Conservation (phyloP, 1,140 invertebrate species). For the Doryteuthis pealeii region DNA sequence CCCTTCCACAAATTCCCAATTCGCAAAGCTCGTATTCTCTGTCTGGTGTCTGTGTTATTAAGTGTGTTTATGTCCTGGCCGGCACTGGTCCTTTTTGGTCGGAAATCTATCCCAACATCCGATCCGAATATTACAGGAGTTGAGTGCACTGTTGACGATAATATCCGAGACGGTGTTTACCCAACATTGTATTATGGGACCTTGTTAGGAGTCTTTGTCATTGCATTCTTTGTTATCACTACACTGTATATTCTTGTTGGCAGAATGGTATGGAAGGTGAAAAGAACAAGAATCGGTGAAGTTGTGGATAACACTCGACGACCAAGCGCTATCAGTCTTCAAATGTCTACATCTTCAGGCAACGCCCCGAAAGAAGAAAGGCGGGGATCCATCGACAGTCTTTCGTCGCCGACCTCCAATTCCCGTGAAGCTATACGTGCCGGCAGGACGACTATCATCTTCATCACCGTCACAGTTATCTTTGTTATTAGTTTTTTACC, state of each 20-base stretch:
- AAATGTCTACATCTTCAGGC: not conserved
- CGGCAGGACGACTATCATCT: constrained; percentile 34
- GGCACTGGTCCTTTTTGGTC: constrained; percentile 2
- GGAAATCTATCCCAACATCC: not conserved
- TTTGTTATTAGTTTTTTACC: constrained; percentile 51
- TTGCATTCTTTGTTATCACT: not conserved
- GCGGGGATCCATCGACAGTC: not conserved
- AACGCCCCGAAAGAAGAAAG: not conserved
- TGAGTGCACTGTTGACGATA: constrained; percentile 6
- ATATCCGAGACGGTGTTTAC: not conserved
- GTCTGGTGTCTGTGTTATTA: not conserved
- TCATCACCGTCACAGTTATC: constrained; percentile 45
- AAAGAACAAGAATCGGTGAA: not conserved
- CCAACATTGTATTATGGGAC: not conserved
- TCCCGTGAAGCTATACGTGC: not conserved
- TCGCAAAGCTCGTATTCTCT: not conserved
- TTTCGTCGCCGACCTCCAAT: not conserved
- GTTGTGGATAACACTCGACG: not conserved
- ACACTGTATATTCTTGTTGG: constrained; percentile 2
- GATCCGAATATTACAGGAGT: not conserved
- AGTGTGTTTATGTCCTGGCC: constrained; percentile 1
- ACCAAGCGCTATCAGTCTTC: not conserved
- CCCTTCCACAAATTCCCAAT: not conserved
- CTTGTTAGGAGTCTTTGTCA: not conserved
- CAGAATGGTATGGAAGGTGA: not conserved